Evolutionary conservation across 2,888 invertebrate species (phyloP), one percentile per base, ranked within the genome.

Genomic region (Drosophila helvetica): DNA sequence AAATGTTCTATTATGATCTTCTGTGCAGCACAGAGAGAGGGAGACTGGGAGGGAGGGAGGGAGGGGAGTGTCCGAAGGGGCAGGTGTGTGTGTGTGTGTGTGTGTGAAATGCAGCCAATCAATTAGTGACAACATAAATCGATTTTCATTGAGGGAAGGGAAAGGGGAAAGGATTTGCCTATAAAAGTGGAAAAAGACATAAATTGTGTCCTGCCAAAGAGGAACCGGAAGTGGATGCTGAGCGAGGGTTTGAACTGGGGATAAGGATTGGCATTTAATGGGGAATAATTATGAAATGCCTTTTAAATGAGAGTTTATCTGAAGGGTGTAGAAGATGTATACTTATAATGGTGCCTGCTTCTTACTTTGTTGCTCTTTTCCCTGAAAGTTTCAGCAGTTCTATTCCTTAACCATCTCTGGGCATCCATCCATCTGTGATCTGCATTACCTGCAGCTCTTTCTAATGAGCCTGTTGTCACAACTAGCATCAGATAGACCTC

Each of bases 41-140:
- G 2, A 12, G 2, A n/a, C n/a, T n/a, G 38, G 33, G 27, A 25
- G 0, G 25, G 25, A 25, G 25, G 1, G 9, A 0, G 0, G 30
- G 30, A 8, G 8, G 30, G 30, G 7, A 30, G 30, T 30, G 42
- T 18, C n/a, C n/a, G 18, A 2, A 7, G 45, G 45, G 15, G 18
- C n/a, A 46, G 22, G 19, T 47, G 52, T 45, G 54, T 27, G 48
- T 25, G 48, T 27, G 55, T 43, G 45, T 46, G 45, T 50, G 68
- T 15, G 22, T 10, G 10, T 15, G 18, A 33, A 17, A 15, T 51
- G 57, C 55, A 51, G 60, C 60, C 61, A 54, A 78, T 85, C 86
- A 70, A 85, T 75, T 75, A 61, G 57, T 52, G 59, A 54, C 47
- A 54, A 53, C 53, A 65, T 70, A 63, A 78, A 60, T 51, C 47